Conservation (phyloP, 2,797 vertebrate genomes). For the Phyllotis vaccarum region DNA sequence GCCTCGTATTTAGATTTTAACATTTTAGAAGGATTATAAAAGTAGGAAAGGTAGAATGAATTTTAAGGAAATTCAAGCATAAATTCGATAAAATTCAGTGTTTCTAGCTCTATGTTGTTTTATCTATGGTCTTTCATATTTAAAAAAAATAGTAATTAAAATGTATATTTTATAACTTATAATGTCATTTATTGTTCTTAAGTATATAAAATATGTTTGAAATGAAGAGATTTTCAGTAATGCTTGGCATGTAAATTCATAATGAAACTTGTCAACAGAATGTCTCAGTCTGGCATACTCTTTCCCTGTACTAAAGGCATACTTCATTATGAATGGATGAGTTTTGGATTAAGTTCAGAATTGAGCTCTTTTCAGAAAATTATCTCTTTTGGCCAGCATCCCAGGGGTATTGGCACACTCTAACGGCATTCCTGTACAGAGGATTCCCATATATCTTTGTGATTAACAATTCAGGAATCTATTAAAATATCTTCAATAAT, state of each 20-base stretch:
- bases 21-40: constrained; percentile 11
- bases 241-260: not conserved
- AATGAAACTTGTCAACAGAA: not conserved
- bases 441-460: constrained; percentile 57
- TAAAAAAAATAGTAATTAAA: not conserved
- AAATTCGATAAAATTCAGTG: not conserved
- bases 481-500: constrained; percentile 39
- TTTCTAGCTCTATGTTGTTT: not conserved
- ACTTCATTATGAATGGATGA: constrained; percentile 60
- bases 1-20: constrained; percentile 13
- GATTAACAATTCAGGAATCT: constrained; percentile 50
- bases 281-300: not conserved
- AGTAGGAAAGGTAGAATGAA: not conserved
- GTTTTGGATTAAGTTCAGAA: constrained; percentile 74
- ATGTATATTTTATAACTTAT: not conserved
- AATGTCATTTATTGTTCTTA: constrained; percentile 40
- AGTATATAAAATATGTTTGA: not conserved
- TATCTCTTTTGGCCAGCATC: constrained; percentile 63
- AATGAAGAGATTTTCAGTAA: not conserved
- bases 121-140: not conserved
- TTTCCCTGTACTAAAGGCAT: constrained; percentile 44
- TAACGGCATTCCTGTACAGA: constrained; percentile 45
- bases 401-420: constrained; percentile 38
- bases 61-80: constrained; percentile 6
- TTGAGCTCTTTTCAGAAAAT: constrained; percentile 71